Evolutionary conservation across 37 sponge, comb jelly and placozoan genomes (phyloP).

Genomic region (Agelas oroides): DNA sequence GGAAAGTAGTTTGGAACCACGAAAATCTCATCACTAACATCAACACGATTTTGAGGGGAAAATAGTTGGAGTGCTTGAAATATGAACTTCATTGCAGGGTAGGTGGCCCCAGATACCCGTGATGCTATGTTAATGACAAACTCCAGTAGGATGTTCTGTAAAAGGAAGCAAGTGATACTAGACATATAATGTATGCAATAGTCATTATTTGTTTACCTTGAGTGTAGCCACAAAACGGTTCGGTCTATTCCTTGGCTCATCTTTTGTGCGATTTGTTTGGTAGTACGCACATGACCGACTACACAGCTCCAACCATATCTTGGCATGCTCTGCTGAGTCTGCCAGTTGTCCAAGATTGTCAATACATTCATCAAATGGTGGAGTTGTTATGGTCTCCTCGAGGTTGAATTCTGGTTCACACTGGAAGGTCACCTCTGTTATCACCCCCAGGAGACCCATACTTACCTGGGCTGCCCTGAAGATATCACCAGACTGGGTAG

Average conservation of each 20-base stretch:
- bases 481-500: neutral
- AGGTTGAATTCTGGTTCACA: constrained; percentile 63
- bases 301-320: constrained; percentile 74
- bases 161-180: too few relatives aligned
- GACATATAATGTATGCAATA: too few relatives aligned
- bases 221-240: neutral
- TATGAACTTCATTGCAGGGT: constrained; percentile 48
- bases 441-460: constrained; percentile 75
- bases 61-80: constrained; percentile 18
- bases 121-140: too few relatives aligned
- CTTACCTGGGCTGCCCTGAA: constrained; percentile 64
- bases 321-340: constrained; percentile 63
- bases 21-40: constrained; percentile 38
- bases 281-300: constrained; percentile 48
- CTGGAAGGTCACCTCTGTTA: constrained; percentile 75
- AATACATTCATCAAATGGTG: constrained; percentile 45
- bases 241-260: constrained; percentile 39
- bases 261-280: constrained; percentile 47
- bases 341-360: constrained; percentile 13
- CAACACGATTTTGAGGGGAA: constrained; percentile 53
- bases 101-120: too few relatives aligned
- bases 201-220: too few relatives aligned
- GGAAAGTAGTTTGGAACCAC: constrained; percentile 56
- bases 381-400: constrained; percentile 11
- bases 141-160: too few relatives aligned